Evolutionary conservation across 2,797 vertebrate species (phyloP).

Genomic region (Chanos chanos): DNA sequence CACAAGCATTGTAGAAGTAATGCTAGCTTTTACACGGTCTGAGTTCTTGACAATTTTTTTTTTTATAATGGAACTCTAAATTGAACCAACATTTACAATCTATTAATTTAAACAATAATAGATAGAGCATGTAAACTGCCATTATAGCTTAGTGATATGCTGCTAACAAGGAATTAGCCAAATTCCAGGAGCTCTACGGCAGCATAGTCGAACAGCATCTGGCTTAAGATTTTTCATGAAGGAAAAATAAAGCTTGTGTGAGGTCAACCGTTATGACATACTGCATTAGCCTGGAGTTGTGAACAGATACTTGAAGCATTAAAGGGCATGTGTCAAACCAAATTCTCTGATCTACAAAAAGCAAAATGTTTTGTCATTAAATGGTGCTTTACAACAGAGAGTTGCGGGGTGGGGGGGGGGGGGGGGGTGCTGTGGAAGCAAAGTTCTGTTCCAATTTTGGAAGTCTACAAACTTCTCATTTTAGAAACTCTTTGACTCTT

Average conservation of each 20-base stretch:
- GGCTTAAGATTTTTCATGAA: background rate
- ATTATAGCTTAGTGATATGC: too few species aligned
- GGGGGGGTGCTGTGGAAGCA: too few species aligned
- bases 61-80: constrained; percentile 14
- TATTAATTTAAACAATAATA: constrained; percentile 28
- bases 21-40: constrained; percentile 17
- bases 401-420: too few species aligned
- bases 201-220: background rate
- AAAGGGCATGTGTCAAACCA: constrained; percentile 43
- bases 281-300: constrained; percentile 26
- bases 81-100: constrained; percentile 17
- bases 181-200: background rate
- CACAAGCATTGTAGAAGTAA: constrained; percentile 12
- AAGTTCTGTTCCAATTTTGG: too few species aligned
- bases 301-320: constrained; percentile 17
- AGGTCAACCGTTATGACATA: constrained; percentile 1
- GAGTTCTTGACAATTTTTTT: too few species aligned
- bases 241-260: background rate
- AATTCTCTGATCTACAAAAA: background rate
- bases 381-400: constrained; percentile 6
- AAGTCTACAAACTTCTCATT: too few species aligned
- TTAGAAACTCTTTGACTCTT: too few species aligned
- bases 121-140: background rate
- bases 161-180: too few species aligned
- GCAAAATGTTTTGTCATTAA: constrained; percentile 1